A percentile compares a stretch with the other conserved stretches of the same genome.
phyloP scores from a whole-genome alignment of 1,140 invertebrate species.

The Holotrichia oblita region DNA sequence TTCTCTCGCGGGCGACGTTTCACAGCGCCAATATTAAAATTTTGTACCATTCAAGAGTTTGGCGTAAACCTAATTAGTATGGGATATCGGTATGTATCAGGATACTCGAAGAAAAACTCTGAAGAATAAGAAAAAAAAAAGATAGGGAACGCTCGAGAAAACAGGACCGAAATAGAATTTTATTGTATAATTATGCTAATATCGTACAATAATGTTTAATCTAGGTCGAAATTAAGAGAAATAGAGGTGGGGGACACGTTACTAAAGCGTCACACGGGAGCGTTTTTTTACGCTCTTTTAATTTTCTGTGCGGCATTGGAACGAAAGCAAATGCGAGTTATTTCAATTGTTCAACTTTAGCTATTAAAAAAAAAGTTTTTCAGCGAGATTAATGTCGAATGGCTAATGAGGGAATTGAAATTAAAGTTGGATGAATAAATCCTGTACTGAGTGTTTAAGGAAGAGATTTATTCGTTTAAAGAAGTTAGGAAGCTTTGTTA shows the following conservation, averaged over 20 bases:
- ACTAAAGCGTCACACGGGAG: not conserved
- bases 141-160: not conserved
- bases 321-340: not conserved
- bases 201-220: slow-evolving; percentile 16
- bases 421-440: slow-evolving; percentile 2
- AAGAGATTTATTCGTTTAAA: not conserved
- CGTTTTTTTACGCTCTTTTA: slow-evolving; percentile 24
- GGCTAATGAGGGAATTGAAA: not conserved
- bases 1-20: not conserved
- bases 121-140: not conserved
- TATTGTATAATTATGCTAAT: slow-evolving; percentile 30
- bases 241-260: not conserved
- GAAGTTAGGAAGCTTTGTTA: no score
- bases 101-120: not conserved
- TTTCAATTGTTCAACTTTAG: slow-evolving; percentile 25
- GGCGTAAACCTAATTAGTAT: slow-evolving; percentile 14
- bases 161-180: slow-evolving; percentile 1
- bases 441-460: not conserved
- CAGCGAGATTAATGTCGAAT: not conserved
- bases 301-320: not conserved
- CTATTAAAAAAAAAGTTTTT: slow-evolving; percentile 17
- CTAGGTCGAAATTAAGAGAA: slow-evolving; percentile 11
- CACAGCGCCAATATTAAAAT: not conserved
- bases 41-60: not conserved
- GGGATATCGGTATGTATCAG: not conserved